Conservation (phyloP, 2,113 vertebrate genomes). For the Mixornis gularis region DNA sequence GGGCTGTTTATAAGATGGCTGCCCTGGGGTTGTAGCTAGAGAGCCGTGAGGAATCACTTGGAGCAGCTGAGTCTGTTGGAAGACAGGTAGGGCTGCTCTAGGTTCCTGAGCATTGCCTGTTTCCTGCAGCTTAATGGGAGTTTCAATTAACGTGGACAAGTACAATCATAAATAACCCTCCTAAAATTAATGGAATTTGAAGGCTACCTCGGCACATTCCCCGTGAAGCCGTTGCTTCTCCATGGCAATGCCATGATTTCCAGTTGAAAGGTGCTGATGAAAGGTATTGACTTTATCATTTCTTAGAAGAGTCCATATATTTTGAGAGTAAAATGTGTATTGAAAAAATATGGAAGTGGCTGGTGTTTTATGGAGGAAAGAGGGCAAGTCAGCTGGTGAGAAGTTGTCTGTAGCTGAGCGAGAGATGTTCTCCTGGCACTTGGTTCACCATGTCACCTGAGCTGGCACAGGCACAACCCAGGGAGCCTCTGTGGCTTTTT, state of each 20-base stretch:
- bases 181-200: neutral
- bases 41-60: rapidly evolving
- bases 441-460: neutral
- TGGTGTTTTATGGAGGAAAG: neutral
- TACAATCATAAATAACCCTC: neutral
- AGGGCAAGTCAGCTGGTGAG: neutral
- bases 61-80: neutral
- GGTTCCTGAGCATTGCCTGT: neutral
- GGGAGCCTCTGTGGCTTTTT: neutral
- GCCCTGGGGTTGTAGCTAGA: neutral
- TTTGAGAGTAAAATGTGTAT: neutral
- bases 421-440: rapidly evolving
- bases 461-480: neutral
- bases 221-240: rapidly evolving
- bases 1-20: neutral
- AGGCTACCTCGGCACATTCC: neutral
- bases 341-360: neutral
- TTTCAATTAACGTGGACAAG: neutral
- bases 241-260: neutral
- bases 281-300: neutral
- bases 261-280: neutral
- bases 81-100: neutral
- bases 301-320: neutral
- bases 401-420: neutral
- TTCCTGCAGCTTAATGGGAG: neutral